Conservation (phyloP, 2,113 vertebrate genomes). For the Coptodon bakossiorum region DNA sequence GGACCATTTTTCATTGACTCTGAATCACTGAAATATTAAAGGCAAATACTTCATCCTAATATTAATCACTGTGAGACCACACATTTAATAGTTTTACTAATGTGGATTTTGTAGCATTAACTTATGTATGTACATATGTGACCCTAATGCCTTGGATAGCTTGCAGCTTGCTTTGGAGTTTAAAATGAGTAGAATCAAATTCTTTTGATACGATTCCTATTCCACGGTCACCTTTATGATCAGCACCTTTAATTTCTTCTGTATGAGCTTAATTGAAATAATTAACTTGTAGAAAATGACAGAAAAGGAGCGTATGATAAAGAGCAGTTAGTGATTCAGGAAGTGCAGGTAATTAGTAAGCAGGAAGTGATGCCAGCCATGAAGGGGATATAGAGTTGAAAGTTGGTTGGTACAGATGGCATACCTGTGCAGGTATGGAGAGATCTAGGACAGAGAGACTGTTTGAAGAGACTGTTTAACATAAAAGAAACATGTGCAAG, state of each 20-base stretch:
- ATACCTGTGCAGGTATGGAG: fast-evolving
- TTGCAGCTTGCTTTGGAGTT: too few relatives aligned
- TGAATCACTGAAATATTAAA: too few relatives aligned
- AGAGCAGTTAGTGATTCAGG: not conserved
- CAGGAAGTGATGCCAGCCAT: fast-evolving
- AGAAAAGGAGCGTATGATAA: not conserved
- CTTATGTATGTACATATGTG: too few relatives aligned
- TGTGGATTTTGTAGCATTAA: too few relatives aligned
- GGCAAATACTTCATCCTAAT: too few relatives aligned
- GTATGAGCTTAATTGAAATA: too few relatives aligned
- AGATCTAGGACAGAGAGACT: not conserved
- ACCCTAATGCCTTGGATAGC: too few relatives aligned
- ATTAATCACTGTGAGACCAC: too few relatives aligned
- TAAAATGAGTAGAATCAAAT: not conserved
- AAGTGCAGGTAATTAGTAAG: too few relatives aligned
- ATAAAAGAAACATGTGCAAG: not conserved
- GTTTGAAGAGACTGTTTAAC: not conserved
- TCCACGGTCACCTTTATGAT: not conserved
- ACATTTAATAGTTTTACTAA: too few relatives aligned
- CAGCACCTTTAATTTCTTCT: not conserved
- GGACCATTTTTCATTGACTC: not conserved
- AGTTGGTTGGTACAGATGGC: not conserved
- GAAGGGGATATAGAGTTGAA: not conserved
- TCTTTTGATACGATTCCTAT: not conserved
- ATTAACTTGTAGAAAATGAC: not conserved